Conservation (phyloP, 2,888 invertebrate genomes). For the Nephrotoma appendiculata region DNA sequence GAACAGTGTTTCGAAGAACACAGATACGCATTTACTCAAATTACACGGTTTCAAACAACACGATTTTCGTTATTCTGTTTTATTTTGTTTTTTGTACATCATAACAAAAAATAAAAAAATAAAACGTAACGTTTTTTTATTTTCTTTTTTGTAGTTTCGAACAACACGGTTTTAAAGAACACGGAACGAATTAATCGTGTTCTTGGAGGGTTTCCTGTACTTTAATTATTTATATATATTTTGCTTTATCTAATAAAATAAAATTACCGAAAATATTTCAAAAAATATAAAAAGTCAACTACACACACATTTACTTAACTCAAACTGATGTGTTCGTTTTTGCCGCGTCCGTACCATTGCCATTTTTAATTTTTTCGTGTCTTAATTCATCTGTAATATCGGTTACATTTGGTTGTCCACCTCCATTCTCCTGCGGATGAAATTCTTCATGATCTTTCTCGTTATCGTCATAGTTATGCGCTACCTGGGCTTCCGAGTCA, state of each 20-base stretch:
- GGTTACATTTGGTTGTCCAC: conserved; percentile 29
- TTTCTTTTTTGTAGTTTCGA: too few species aligned
- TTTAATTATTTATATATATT: background rate
- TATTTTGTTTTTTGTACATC: too few species aligned
- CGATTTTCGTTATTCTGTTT: too few species aligned
- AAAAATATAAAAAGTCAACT: background rate
- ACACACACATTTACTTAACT: background rate
- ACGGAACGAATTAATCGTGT: too few species aligned
- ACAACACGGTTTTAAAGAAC: too few species aligned
- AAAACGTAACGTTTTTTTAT: too few species aligned
- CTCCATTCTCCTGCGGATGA: conserved; percentile 19
- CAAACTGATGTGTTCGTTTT: conserved; percentile 31
- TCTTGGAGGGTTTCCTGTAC: too few species aligned
- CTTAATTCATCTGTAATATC: conserved; percentile 30
- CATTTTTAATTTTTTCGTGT: conserved; percentile 28
- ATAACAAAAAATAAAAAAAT: too few species aligned
- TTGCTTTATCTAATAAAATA: background rate
- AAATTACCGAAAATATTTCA: background rate
- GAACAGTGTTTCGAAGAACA: too few species aligned
- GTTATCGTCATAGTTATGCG: conserved; percentile 40
- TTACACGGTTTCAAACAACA: too few species aligned
- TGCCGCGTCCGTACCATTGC: conserved; percentile 23
- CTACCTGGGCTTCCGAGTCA: conserved; percentile 46
- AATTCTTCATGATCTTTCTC: conserved; percentile 29
- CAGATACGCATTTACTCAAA: too few species aligned